Percentiles rank a stretch among this genome's conserved stretches.
These are phyloP conservation scores for Neostethus bicornis DNA, from an alignment of 2,797 vertebrate species.

Conservation along the genomic window DNA sequence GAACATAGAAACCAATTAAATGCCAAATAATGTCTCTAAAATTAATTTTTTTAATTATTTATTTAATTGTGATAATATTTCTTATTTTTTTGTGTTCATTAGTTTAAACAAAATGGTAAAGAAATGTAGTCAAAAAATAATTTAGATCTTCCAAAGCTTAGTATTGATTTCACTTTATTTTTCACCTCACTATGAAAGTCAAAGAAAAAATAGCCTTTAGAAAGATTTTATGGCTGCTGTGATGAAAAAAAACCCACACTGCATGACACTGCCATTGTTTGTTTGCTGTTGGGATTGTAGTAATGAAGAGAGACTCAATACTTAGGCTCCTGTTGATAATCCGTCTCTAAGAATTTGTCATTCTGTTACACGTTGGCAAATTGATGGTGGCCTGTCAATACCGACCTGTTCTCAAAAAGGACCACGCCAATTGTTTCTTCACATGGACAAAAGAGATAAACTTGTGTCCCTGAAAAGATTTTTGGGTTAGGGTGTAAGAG, in stretches of 20 bases:
- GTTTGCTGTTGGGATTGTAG: not conserved
- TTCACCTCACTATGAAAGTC: not conserved
- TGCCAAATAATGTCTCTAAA: conserved; percentile 14
- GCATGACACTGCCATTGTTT: not conserved
- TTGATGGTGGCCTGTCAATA: not conserved
- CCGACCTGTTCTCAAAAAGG: not conserved
- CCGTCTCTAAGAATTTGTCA: not conserved
- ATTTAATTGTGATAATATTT: conserved; percentile 2
- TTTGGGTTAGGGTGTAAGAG: not conserved
- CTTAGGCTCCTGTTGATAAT: not conserved
- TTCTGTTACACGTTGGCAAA: not conserved
- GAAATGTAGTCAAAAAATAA: not conserved
- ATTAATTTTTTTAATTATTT: conserved; percentile 1
- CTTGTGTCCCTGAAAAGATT: not conserved
- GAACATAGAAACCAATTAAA: conserved; percentile 25
- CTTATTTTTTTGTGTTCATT: not conserved
- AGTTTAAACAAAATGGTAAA: not conserved
- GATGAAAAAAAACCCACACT: not conserved
- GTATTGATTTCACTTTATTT: not conserved
- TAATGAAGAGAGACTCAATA: not conserved
- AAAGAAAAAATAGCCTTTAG: not conserved
- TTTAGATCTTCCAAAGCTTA: not conserved
- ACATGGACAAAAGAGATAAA: not conserved
- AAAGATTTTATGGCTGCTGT: not conserved
- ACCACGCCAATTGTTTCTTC: not conserved